Evolutionary conservation across 2,888 invertebrate species (phyloP), one percentile per base, ranked within the genome.

Genomic region (Amphipoea oculea): DNA sequence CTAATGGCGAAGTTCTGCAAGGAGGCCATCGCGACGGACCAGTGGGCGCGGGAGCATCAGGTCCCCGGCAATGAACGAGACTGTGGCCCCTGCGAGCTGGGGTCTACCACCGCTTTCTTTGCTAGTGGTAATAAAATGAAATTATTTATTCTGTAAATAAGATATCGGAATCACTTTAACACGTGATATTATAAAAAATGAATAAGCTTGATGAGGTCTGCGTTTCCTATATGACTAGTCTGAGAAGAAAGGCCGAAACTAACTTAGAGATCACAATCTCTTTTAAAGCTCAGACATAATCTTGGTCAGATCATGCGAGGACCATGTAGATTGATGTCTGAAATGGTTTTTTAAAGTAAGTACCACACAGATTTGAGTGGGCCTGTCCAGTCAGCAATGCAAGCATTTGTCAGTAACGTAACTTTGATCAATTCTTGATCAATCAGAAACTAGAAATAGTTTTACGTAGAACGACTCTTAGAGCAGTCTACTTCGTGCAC

Each of bases 41-140:
- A 91, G 68, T 97, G 97, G 97, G 94, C 95, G 6, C 87, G 88
- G 36, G 94, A 94, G 40, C 94, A 94, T 73, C 93, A 94, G 36
- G 89, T 89, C 14, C 89, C 86, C 0, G 90, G 87, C 57, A 86
- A 88, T 0, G 93, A 92, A 1, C 88, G 92, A 4, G 94, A 94
- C 81, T 96, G 96, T 83, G 84, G 91, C 42, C 89, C 88, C 2
- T 96, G 96, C 77, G 89, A 92, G 70, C 92, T 97, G 2, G 97
- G 97, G 17, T 95, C 96, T 2, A 93, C 93, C 40, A 95, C 96
- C 0, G 95, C 96, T 0, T 97, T 96, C 89, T 94, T 96, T 83
- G 94, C 95, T 45, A 94, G 94, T 57, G 97, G 96, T 60, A 60
- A n/a, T 60, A 60, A n/a, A n/a, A 54, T 54, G 2, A 54, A 54